Base-by-base conservation (phyloP, 2,113 vertebrate genomes). In the Noctilio leporinus region DNA sequence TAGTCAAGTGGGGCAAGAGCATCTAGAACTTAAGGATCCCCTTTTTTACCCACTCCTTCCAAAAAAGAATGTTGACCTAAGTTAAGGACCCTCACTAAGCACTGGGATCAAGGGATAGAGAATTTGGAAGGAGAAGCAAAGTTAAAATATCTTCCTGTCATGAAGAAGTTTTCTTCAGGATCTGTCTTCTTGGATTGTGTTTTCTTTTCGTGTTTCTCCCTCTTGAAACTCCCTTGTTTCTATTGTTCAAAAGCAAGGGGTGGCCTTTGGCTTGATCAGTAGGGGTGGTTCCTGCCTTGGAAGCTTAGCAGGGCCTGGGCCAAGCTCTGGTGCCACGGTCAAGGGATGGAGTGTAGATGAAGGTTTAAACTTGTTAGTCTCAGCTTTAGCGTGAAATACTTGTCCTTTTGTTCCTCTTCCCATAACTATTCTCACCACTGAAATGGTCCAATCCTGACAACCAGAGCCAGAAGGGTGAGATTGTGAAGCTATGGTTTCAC, bases 1-100 rank as follows among this genome's bases (percentile, higher is more conserved):
- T 38, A 38, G 24, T 10, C 5, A 57, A 76, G 45, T 4, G 5
- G 5, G 3, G 12, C 0, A 0, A 5, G 11, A 33, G n/a, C 0
- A 26, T 20, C 7, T 64, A n/a, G 47, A n/a, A 7, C 17, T 55
- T 10, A 33, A 51, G 49, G 40, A 2, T 10, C 33, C 67, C 20
- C 20, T n/a, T 20, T 57, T 40, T 67, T 1, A 6, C 28, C 22
- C 55, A 12, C 16, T 62, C 5, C 40, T 65, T 49, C 38, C 64
- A 12, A n/a, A 86, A 38, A 83, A 30, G 20, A 43, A 35, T 43
- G 22, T 22, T 26, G 40, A 49, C 49, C 15, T 19, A 49, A 15
- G 57, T 16, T 38, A 53, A 5, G 22, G 5, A 10, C 22, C 14
- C 49, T 75, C 26, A 45, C 8, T 76, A 49, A 88, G 14, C 47